Evolutionary conservation across 2,113 vertebrate species (phyloP), one percentile per base, ranked within the genome.

Genomic region (Chloebia gouldiae): DNA sequence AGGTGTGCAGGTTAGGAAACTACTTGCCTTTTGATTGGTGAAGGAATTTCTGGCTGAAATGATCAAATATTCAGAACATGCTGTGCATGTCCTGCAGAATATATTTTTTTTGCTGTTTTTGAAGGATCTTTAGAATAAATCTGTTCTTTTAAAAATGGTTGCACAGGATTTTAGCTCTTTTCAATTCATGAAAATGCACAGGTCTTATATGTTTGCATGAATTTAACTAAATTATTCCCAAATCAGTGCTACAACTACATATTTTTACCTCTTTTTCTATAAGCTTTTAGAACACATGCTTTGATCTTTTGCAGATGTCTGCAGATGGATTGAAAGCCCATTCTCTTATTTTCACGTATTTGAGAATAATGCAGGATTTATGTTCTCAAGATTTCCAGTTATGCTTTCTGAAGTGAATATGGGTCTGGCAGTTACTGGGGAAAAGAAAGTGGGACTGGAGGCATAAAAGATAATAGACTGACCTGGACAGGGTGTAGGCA

Each of bases 371-470:
- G 37, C 10, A 51, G 35, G 50, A 24, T 61, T 77, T 77, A 15
- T 4, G 12, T 54, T 88, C n/a, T 77, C 35, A 69, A 40, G 13
- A 47, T 88, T 56, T n/a, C 83, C 28, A 57, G 9, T 65, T 80
- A 19, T 13, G 4, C 60, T 92, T 76, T 57, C 17, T 72, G 42
- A 76, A 27, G 15, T 45, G 40, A 53, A 12, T 47, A 28, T 33
- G 54, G 18, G 33, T 64, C 24, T 90, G 79, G 16, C 77, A 71
- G 61, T 50, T 54, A 33, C 35, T 59, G 33, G 15, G 13, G 9
- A 31, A 68, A 76, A 45, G 40, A n/a, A 61, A 6, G 21, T 0
- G 0, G 1, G 19, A 7, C n/a, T 18, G 15, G 6, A 5, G 13
- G 39, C 56, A 22, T 42, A 18, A 27, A 81, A 61, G n/a, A 37